Conservation (phyloP, 2,797 vertebrate genomes). For the Coracias cyanogaster region DNA sequence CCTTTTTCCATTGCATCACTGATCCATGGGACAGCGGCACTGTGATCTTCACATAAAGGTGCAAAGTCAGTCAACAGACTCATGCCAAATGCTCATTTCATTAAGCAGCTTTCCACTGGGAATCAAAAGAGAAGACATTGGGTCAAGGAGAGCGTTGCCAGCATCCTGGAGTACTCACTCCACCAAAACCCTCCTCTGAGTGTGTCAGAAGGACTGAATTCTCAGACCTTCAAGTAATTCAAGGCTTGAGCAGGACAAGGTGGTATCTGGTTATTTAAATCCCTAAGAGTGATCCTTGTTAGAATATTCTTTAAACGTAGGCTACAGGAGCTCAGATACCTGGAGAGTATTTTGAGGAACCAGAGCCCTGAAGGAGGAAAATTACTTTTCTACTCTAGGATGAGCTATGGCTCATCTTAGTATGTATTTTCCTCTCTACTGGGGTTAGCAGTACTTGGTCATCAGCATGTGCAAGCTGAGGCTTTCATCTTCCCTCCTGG, state of each 20-base stretch:
- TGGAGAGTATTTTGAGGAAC: not conserved
- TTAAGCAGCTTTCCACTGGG: not conserved
- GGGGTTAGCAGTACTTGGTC: not conserved
- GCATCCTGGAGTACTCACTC: not conserved
- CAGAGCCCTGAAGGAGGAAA: not conserved
- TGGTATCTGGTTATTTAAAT: not conserved
- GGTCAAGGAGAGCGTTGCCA: not conserved
- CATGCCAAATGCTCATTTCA: not conserved
- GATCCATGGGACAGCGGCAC: not conserved
- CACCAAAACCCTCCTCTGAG: not conserved
- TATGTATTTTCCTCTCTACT: not conserved
- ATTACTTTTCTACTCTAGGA: not conserved
- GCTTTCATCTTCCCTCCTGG: not conserved
- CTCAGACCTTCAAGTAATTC: fast-evolving
- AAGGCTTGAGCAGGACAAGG: not conserved
- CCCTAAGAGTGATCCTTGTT: not conserved
- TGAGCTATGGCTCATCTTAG: not conserved
- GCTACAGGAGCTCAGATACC: not conserved
- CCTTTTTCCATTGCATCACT: not conserved
- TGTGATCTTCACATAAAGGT: not conserved
- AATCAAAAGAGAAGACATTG: not conserved
- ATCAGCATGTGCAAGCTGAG: not conserved
- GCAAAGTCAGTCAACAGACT: not conserved
- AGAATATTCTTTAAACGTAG: not conserved
- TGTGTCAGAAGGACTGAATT: not conserved